A percentile compares a stretch with the other conserved stretches of the same genome.
Conservation (phyloP, 1,140 invertebrate genomes). For the Drosophila mayri region DNA sequence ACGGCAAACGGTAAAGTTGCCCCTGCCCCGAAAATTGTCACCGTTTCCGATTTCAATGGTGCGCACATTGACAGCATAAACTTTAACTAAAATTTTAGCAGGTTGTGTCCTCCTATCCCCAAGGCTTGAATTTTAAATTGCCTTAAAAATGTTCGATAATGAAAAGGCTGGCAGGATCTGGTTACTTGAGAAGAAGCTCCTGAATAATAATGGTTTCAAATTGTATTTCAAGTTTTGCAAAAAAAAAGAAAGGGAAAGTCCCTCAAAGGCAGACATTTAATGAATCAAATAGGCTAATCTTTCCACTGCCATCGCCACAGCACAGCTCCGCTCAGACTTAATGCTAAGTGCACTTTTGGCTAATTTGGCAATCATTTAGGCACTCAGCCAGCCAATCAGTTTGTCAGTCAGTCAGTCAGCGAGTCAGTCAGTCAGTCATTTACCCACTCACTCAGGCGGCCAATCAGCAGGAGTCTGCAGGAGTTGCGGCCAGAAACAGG, state of each 20-base stretch:
- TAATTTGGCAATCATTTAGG: slow-evolving; percentile 73
- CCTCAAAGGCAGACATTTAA: slow-evolving; percentile 7
- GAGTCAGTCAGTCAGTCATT: slow-evolving; percentile 30
- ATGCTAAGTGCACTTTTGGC: slow-evolving; percentile 64
- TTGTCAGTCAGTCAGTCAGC: slow-evolving; percentile 37
- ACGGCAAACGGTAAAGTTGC: slow-evolving; percentile 64
- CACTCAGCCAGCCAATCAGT: slow-evolving; percentile 53
- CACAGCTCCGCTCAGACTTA: slow-evolving; percentile 12
- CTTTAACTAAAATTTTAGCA: slow-evolving; percentile 67
- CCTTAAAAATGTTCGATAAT: slow-evolving; percentile 43
- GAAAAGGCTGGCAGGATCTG: slow-evolving; percentile 26
- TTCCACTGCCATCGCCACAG: not conserved
- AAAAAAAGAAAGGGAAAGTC: not conserved
- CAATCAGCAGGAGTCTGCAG: slow-evolving; percentile 26
- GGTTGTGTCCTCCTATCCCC: not conserved
- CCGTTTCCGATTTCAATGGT: slow-evolving; percentile 73
- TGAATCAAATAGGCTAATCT: slow-evolving; percentile 25
- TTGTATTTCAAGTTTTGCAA: slow-evolving; percentile 18
- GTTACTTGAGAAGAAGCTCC: slow-evolving; percentile 12
- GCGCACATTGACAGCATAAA: slow-evolving; percentile 73
- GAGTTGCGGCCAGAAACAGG: slow-evolving; percentile 45
- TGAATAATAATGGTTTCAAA: slow-evolving; percentile 44
- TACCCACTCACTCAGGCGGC: slow-evolving; percentile 25
- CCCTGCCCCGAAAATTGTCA: slow-evolving; percentile 72
- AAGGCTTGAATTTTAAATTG: slow-evolving; percentile 55